A percentile compares a stretch with the other conserved stretches of the same genome.
Conservation (phyloP, 2,113 vertebrate genomes). For the Myanophis thanlyinensis region DNA sequence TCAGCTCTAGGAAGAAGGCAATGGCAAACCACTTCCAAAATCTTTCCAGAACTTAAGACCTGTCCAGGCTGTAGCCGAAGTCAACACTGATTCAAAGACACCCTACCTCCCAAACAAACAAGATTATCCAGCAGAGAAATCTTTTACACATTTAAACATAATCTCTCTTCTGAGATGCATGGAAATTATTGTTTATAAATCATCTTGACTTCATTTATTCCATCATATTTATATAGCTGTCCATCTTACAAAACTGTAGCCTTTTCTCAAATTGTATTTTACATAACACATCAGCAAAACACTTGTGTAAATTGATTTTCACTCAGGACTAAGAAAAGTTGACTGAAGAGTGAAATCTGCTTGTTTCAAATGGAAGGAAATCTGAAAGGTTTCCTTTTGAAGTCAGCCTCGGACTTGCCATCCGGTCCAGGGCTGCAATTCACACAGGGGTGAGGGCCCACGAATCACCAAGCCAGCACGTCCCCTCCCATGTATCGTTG, state of each 20-base stretch:
- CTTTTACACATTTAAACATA: neutral
- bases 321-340: neutral
- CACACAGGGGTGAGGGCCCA: no score
- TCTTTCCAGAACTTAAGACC: neutral
- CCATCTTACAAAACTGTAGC: neutral
- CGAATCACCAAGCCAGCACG: no score
- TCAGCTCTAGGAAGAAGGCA: neutral
- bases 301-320: neutral
- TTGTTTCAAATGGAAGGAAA: neutral
- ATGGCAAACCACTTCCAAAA: neutral
- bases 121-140: neutral
- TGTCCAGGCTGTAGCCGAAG: neutral
- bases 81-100: neutral
- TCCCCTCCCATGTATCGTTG: no score
- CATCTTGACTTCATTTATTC: neutral
- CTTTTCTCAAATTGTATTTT: neutral
- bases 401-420: no score
- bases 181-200: neutral
- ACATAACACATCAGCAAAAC: neutral
- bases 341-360: neutral
- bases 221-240: neutral
- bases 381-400: neutral
- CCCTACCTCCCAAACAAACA: neutral
- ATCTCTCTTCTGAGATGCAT: neutral
- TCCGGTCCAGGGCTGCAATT: no score